Base-by-base conservation (phyloP, 2,113 vertebrate species). In the Chinchilla lanigera region DNA sequence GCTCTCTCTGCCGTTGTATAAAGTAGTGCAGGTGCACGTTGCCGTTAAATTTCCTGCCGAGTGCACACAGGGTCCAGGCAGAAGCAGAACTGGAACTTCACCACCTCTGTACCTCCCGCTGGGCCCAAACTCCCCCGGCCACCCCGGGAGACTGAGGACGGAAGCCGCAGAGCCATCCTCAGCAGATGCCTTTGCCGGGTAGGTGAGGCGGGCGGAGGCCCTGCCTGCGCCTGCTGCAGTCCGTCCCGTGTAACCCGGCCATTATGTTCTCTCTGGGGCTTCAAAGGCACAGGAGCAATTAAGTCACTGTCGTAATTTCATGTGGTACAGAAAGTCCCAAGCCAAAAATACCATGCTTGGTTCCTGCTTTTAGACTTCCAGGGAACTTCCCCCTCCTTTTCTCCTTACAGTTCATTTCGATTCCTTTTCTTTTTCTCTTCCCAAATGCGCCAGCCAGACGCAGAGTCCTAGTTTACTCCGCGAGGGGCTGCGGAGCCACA, bases 331-430 rank as follows among this genome's bases (percentile, higher is more conserved):
- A 94, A 87, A 97, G 44, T 86, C 86, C 91, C 88, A 3, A 88
- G 7, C 97, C 65, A 95, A 90, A 97, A 98, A 92, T 92, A 63
- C 56, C 52, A 92, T n/a, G 77, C 73, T 87, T 41, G 54, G 73
- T 97, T 97, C 97, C 97, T 91, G 84, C 92, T 97, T 98, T 97
- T 97, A 97, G 97, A 97, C 94, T 97, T 95, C 35, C 92, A 89
- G 89, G 89, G 97, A 96, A 95, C 91, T 96, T 97, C 73, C 24
- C 93, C 1, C 65, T 91, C 54, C 54, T 56, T 52, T 54, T n/a
- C 95, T 95, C 82, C 85, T 26, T 63, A 33, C 73, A 89, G 63
- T 58, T 71, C 26, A 22, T 44, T 83, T 89, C 11, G 54, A 85
- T 92, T 94, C 84, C 77, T 97, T 88, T 81, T 93, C 0, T 82